Conservation (phyloP, 23 tunicate genomes). For the Aplidium turbinatum region DNA sequence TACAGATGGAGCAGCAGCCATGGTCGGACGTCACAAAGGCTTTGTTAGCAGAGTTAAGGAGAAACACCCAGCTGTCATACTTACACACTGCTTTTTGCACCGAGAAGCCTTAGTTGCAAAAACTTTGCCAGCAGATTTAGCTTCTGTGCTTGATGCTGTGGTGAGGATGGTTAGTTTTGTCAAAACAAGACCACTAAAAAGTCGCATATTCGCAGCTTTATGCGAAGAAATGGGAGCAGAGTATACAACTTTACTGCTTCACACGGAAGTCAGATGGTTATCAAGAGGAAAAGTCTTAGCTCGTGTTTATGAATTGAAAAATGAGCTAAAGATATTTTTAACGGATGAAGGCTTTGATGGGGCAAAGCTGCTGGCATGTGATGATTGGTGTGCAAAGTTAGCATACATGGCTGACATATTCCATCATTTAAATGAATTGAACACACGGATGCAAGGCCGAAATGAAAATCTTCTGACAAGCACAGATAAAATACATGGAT, state of each 20-base stretch:
- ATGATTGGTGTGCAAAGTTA: constrained; percentile 53
- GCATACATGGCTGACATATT: constrained; percentile 52
- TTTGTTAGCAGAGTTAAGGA: constrained; percentile 23
- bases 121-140: constrained; percentile 42
- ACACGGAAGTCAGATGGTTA: constrained; percentile 34
- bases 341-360: constrained; percentile 10
- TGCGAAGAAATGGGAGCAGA: constrained; percentile 52
- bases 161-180: constrained; percentile 27
- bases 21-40: constrained; percentile 30
- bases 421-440: constrained; percentile 25
- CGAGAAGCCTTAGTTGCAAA: constrained; percentile 44
- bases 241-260: constrained; percentile 6
- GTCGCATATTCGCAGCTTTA: constrained; percentile 30
- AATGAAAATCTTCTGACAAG: too few species aligned
- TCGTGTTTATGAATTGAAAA: constrained; percentile 20
- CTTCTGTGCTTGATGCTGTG: constrained; percentile 16
- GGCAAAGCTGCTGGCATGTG: constrained; percentile 23
- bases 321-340: constrained; percentile 25
- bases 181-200: constrained; percentile 42
- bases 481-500: too few species aligned
- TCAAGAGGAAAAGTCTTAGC: constrained; percentile 35
- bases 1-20: constrained; percentile 32
- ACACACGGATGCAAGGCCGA: too few species aligned
- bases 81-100: constrained; percentile 33
- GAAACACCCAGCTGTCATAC: constrained; percentile 7